These are phyloP conservation scores for Ruditapes philippinarum DNA, from an alignment of 1,140 invertebrate genomes.

Conservation along the genomic window DNA sequence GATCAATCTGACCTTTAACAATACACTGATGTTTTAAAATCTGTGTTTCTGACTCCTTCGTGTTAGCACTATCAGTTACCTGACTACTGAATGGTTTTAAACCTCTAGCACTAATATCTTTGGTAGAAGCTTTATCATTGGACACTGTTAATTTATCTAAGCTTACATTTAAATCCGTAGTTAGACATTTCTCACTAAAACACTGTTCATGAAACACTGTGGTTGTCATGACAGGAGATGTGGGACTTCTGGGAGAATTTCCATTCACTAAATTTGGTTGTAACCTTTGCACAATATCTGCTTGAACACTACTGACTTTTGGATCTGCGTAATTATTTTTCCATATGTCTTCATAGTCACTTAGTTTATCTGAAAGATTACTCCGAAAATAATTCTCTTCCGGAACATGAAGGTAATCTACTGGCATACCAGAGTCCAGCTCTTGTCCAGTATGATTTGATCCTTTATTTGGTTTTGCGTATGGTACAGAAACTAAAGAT, in stretches of 20 bases:
- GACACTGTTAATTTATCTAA: slow-evolving; percentile 38
- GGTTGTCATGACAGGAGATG: background rate
- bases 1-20: background rate
- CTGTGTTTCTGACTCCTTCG: background rate
- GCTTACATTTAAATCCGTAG: slow-evolving; percentile 46
- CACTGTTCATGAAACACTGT: slow-evolving; percentile 54
- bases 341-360: slow-evolving; percentile 98
- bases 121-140: background rate
- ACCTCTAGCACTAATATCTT: background rate
- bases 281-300: slow-evolving; percentile 50
- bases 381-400: slow-evolving; percentile 92
- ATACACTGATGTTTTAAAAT: background rate
- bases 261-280: slow-evolving; percentile 47
- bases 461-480: slow-evolving; percentile 61
- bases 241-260: slow-evolving; percentile 44
- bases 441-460: slow-evolving; percentile 86
- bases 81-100: background rate
- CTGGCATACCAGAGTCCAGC: slow-evolving; percentile 49
- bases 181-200: slow-evolving; percentile 35
- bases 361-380: slow-evolving; percentile 95
- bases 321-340: slow-evolving; percentile 79
- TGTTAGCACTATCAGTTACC: background rate
- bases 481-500: slow-evolving; percentile 54
- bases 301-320: slow-evolving; percentile 62
- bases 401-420: slow-evolving; percentile 78